phyloP scores from a whole-genome alignment of 2,888 invertebrate species.

The Pachydiplax longipennis region DNA sequence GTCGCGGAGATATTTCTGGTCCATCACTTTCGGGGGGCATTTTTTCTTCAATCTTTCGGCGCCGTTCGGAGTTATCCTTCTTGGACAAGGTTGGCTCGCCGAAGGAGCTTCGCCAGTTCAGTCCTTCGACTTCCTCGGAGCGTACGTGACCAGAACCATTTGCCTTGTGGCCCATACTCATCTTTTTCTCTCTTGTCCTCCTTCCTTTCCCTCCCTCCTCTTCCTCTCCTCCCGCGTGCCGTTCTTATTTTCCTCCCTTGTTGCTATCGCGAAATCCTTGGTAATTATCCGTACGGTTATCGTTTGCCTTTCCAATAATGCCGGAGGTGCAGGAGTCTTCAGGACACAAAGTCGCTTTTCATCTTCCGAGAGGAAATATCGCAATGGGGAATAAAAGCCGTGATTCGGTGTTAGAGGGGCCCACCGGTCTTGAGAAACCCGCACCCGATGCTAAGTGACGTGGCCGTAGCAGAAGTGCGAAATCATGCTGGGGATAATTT shows the following conservation, averaged over 20 bases:
- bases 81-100: background rate
- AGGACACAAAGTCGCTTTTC: background rate
- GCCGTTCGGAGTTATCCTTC: background rate
- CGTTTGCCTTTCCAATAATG: background rate
- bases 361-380: background rate
- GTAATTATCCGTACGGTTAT: background rate
- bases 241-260: background rate
- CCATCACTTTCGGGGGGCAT: background rate
- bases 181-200: background rate
- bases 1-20: background rate
- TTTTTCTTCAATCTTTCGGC: background rate
- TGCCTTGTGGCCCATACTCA: background rate
- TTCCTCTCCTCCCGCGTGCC: background rate
- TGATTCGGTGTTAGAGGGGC: background rate
- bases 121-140: background rate
- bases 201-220: background rate
- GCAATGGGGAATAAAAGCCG: background rate
- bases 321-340: background rate
- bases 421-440: background rate
- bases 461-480: background rate
- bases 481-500: background rate
- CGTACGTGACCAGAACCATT: conserved; percentile 33
- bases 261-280: background rate
- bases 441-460: background rate
- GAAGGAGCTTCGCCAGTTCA: background rate